Evolutionary conservation across 2,888 invertebrate genomes (phyloP).

Genomic region (Diloba caeruleocephala): DNA sequence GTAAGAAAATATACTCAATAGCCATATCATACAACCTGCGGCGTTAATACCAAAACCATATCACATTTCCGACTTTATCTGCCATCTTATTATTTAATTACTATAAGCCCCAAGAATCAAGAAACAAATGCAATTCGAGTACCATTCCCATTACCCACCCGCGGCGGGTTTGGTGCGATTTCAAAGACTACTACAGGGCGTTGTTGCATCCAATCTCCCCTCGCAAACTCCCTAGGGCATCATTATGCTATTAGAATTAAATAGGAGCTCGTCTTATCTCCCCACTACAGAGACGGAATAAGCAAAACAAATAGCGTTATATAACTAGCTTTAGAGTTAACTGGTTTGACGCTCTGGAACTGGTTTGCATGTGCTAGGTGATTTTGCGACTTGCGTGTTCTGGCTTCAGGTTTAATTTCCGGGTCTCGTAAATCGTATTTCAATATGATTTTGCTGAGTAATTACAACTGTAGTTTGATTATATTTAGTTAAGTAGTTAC

Average conservation of each 20-base stretch:
- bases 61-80: slow-evolving; percentile 13
- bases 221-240: slow-evolving; percentile 64
- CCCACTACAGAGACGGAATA: slow-evolving; percentile 67
- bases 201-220: slow-evolving; percentile 54
- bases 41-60: slow-evolving; percentile 2
- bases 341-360: slow-evolving; percentile 5
- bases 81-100: slow-evolving; percentile 36
- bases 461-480: too few relatives aligned
- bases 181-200: slow-evolving; percentile 40
- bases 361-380: slow-evolving; percentile 11
- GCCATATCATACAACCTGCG: slow-evolving; percentile 11
- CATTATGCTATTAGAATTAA: slow-evolving; percentile 82
- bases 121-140: slow-evolving; percentile 52
- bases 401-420: slow-evolving; percentile 19
- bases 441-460: neutral
- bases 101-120: slow-evolving; percentile 32
- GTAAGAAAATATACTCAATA: too few relatives aligned
- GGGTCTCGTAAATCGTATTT: slow-evolving; percentile 5
- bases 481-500: too few relatives aligned
- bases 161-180: slow-evolving; percentile 44
- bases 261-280: slow-evolving; percentile 76
- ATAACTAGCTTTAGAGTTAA: slow-evolving; percentile 39
- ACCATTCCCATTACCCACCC: slow-evolving; percentile 49
- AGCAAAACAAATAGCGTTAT: slow-evolving; percentile 75
- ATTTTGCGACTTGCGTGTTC: slow-evolving; percentile 18